Base-by-base conservation (phyloP, 2,888 invertebrate genomes). In the Rhamphomyia laevipes region DNA sequence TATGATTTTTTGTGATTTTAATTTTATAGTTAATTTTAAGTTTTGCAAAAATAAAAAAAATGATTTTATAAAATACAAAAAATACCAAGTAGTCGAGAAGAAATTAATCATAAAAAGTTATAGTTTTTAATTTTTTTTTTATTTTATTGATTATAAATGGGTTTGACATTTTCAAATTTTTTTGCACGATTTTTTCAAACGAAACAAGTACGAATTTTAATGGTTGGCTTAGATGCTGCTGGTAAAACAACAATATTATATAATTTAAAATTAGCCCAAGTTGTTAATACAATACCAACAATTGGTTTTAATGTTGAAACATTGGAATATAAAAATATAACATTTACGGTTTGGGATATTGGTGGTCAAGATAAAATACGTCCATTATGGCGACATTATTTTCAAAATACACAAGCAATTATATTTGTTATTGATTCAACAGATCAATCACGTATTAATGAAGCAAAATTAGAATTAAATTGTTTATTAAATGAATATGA, bases 231-330 rank as follows among this genome's bases (percentile, higher is more conserved):
- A 11, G 65, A 65, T 56, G 61, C 56, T 18, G 65, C 66, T 3
- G 65, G 65, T 13, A 66, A 65, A 53, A 66, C 65, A 1, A 64
- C 65, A n/a, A 59, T 62, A n/a, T 54, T 66, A 12, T 64, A 61
- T 52, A 60, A 63, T 45, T 48, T 65, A 1, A 65, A 65, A 51
- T 48, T 62, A 30, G 64, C 61, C 4, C 58, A 60, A 44, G 56
- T 60, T 3, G 51, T 62, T 2, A 56, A 58, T n/a, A 61, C 60
- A 4, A 61, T 65, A 46, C 64, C 64, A 2, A 66, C 65, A 7
- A 61, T 64, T 47, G 66, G 66, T 1, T 64, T 63, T 18, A 64
- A 65, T 56, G 63, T 64, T 2, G 64, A 65, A 49, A 60, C 61
- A 9, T 56, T 64, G 4, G 57, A 62, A 35, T 64, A 63, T 41